These are phyloP conservation scores for Drosophila tropicalis DNA, from an alignment of 1,140 invertebrate genomes.

Conservation along the genomic window DNA sequence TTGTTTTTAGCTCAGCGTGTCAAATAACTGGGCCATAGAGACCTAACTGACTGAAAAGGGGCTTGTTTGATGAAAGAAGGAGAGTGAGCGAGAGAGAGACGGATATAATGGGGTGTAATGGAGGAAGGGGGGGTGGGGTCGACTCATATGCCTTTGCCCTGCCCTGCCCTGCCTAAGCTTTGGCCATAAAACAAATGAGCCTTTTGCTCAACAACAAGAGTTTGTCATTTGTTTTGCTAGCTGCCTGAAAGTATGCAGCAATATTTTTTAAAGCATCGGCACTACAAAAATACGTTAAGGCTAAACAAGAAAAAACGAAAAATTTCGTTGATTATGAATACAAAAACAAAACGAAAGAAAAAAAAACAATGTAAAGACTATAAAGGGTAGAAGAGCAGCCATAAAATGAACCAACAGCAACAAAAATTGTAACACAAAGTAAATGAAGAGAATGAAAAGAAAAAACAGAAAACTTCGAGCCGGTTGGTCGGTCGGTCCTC, in stretches of 20 bases:
- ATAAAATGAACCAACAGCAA: slow-evolving; percentile 58
- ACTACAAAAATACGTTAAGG: slow-evolving; percentile 11
- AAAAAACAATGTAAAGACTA: slow-evolving; percentile 26
- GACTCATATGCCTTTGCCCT: slow-evolving; percentile 52
- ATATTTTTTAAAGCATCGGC: slow-evolving; percentile 48
- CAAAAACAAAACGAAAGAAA: slow-evolving; percentile 38
- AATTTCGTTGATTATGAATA: slow-evolving; percentile 59
- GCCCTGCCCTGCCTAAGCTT: slow-evolving; percentile 48
- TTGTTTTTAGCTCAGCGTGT: slow-evolving; percentile 60
- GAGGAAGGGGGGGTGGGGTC: slow-evolving; percentile 5
- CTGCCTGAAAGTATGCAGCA: slow-evolving; percentile 33
- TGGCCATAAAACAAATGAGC: slow-evolving; percentile 76
- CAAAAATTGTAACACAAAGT: slow-evolving; percentile 72
- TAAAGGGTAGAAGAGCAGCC: slow-evolving; percentile 24
- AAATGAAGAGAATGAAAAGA: slow-evolving; percentile 33
- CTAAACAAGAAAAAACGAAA: background rate
- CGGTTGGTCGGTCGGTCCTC: slow-evolving; percentile 16
- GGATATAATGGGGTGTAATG: background rate
- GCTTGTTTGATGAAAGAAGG: background rate
- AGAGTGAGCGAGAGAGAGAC: background rate
- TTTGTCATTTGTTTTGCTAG: slow-evolving; percentile 65
- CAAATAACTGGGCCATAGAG: slow-evolving; percentile 68
- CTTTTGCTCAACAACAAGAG: slow-evolving; percentile 59
- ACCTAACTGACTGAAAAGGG: slow-evolving; percentile 16
- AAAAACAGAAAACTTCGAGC: slow-evolving; percentile 14